These are phyloP conservation scores for Empidonax alnorum DNA, from an alignment of 2,113 vertebrate species.

Conservation along the genomic window DNA sequence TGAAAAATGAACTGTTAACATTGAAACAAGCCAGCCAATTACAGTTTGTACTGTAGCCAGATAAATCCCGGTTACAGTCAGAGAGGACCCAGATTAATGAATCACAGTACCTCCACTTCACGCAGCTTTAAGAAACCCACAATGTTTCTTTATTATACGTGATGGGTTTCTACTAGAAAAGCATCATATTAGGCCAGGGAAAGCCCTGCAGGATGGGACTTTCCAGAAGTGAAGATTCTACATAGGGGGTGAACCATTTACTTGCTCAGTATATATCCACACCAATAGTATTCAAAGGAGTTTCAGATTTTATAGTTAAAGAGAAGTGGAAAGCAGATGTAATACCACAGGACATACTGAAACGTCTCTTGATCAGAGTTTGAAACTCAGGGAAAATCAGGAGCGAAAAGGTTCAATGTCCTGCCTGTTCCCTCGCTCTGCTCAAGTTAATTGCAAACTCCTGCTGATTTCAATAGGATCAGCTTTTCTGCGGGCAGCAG, in stretches of 20 bases:
- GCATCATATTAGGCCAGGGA: not conserved
- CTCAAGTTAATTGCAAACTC: slow-evolving; percentile 17
- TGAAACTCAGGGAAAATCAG: not conserved
- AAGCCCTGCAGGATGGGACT: not conserved
- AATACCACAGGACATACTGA: not conserved
- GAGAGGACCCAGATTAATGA: not conserved
- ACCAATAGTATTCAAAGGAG: not conserved
- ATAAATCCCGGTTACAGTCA: not conserved
- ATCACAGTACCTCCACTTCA: not conserved
- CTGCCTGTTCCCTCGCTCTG: not conserved
- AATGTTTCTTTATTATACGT: not conserved
- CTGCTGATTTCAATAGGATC: not conserved
- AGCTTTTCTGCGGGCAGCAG: not conserved
- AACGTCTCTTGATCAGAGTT: not conserved
- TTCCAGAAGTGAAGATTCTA: not conserved
- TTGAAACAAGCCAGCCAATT: not conserved
- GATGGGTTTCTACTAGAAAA: not conserved
- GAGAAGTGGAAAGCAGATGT: slow-evolving; percentile 6
- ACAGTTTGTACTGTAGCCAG: not conserved
- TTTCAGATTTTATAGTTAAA: not conserved
- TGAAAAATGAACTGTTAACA: not conserved
- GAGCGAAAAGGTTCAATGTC: not conserved
- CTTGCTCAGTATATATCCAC: not conserved
- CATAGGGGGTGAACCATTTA: not conserved
- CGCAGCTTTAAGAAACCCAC: not conserved